Conservation (phyloP, 2,797 vertebrate species). For the Eremophila alpestris region DNA sequence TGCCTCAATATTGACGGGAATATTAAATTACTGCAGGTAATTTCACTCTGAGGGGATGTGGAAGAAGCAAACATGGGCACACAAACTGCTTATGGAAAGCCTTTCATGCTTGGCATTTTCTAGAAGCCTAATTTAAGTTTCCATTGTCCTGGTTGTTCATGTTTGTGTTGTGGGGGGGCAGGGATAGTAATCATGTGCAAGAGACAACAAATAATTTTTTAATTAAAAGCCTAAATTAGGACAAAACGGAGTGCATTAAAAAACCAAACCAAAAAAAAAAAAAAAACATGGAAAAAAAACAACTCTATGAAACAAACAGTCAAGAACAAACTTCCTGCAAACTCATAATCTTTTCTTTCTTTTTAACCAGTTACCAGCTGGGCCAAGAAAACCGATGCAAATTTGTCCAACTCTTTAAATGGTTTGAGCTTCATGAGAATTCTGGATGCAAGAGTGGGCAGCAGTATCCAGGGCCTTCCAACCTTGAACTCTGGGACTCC, state of each 20-base stretch:
- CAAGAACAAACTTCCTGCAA: background rate
- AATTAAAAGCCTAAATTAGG: background rate
- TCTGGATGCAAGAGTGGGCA: slow-evolving; percentile 29
- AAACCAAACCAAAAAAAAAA: background rate
- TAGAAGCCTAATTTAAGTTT: slow-evolving; percentile 9
- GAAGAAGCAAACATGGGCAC: background rate
- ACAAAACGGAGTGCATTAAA: background rate
- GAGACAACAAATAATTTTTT: background rate
- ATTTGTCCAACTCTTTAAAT: slow-evolving; percentile 52
- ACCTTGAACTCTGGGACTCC: slow-evolving; percentile 15
- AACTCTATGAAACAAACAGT: background rate
- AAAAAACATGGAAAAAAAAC: background rate
- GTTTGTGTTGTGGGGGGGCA: background rate
- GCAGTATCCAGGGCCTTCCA: slow-evolving; percentile 54
- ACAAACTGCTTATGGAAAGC: background rate
- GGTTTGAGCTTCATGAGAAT: slow-evolving; percentile 59
- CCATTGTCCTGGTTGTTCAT: background rate
- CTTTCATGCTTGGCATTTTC: slow-evolving; percentile 12
- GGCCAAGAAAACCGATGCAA: slow-evolving; percentile 72
- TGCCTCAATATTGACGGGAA: background rate
- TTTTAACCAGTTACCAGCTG: slow-evolving; percentile 60
- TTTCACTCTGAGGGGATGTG: background rate
- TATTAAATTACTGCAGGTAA: background rate
- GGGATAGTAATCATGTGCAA: background rate
- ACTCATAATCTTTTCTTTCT: background rate